Conservation (phyloP, 2,888 invertebrate genomes). For the Limnephilus lunatus region DNA sequence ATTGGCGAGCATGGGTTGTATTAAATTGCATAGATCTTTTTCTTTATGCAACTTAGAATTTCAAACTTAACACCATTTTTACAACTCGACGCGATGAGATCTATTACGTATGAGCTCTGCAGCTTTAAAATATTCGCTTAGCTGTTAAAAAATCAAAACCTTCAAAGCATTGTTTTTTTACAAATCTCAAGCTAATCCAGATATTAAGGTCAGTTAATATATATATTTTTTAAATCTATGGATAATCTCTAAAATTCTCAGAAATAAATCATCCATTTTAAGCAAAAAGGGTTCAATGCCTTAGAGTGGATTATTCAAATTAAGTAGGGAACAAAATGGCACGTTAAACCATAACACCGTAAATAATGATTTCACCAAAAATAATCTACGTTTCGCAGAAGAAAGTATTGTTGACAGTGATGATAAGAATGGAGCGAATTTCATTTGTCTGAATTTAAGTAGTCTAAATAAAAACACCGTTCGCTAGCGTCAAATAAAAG, state of each 20-base stretch:
- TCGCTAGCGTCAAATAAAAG: neutral
- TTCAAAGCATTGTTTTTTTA: neutral
- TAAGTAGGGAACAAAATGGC: slow-evolving; percentile 24
- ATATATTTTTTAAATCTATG: neutral
- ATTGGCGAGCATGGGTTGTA: too few species aligned
- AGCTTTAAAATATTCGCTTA: neutral
- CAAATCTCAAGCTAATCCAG: neutral
- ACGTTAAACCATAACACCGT: slow-evolving; percentile 5
- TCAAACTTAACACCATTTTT: too few species aligned
- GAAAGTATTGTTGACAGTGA: slow-evolving; percentile 33
- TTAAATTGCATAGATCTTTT: too few species aligned
- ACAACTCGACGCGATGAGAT: too few species aligned
- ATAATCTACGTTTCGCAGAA: slow-evolving; percentile 43
- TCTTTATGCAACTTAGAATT: too few species aligned
- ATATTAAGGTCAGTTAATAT: neutral
- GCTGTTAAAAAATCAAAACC: neutral
- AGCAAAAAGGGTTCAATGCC: neutral
- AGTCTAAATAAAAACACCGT: neutral
- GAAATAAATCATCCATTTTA: neutral
- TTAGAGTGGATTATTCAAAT: slow-evolving; percentile 38
- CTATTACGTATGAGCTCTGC: too few species aligned
- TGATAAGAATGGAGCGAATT: slow-evolving; percentile 10
- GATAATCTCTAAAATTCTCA: neutral
- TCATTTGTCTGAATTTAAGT: neutral
- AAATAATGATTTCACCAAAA: slow-evolving; percentile 21